phyloP scores from a whole-genome alignment of 2,113 vertebrate species.

The Murina feae region DNA sequence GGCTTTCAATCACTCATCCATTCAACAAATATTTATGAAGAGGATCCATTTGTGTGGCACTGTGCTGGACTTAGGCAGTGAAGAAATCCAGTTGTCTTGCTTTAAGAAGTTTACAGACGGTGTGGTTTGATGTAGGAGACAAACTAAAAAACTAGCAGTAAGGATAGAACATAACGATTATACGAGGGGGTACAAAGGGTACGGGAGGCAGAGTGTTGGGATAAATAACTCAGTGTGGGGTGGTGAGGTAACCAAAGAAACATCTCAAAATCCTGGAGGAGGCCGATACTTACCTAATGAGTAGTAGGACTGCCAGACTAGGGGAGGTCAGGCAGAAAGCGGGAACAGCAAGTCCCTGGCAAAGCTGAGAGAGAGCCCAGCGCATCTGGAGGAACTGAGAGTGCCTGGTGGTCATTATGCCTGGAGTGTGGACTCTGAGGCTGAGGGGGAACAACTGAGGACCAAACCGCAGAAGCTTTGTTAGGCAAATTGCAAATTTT shows the following conservation, averaged over 20 bases:
- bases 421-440: neutral
- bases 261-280: neutral
- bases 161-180: neutral
- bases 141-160: neutral
- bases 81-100: neutral
- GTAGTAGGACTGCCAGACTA: neutral
- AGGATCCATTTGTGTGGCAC: neutral
- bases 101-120: neutral
- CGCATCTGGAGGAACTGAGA: neutral
- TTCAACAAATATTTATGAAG: neutral
- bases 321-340: neutral
- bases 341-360: neutral
- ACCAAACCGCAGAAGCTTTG: neutral
- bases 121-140: neutral
- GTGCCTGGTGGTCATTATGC: neutral
- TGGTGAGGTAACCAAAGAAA: neutral
- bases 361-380: neutral
- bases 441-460: neutral
- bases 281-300: neutral
- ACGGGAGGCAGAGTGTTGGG: too few relatives aligned
- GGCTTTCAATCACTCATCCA: neutral
- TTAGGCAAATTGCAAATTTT: neutral
- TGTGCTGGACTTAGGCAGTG: neutral
- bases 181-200: neutral
- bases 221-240: neutral